Evolutionary conservation across 2,113 vertebrate genomes (phyloP), one percentile per base, ranked within the genome.

Genomic region (Onychorhynchus coronatus): DNA sequence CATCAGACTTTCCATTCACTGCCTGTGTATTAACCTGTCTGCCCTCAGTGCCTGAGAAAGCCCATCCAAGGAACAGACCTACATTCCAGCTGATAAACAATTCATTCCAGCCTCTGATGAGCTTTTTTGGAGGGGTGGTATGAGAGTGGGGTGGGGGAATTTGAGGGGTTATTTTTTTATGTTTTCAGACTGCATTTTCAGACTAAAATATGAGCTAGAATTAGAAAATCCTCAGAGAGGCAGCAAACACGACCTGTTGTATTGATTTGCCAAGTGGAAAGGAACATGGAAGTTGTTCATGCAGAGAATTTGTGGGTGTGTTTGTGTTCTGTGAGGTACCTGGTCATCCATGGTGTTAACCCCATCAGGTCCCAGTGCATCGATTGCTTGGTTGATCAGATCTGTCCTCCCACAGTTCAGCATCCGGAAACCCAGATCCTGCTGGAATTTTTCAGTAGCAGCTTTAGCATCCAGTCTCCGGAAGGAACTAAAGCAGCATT

Each of bases 271-370:
- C 66, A 6, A 2, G 0, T 0, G 16, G 49, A 46, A 80, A 66
- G 47, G 49, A 66, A 67, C 53, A 7, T 4, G 14, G 0, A 2
- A 22, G 52, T 8, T n/a, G 44, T 9, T 33, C 42, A 6, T 1
- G 22, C 49, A n/a, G 11, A 74, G 42, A 9, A 56, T 21, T 27
- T 19, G 1, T 33, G 44, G 12, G 22, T 16, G 24, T 4, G 11
- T 9, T 35, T 9, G 7, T 31, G 49, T 12, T 31, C 8, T 4
- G 12, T 6, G n/a, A 18, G 81, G 10, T 96, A 99, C 99, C 99
- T 99, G 99, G 94, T 99, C 99, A 4, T 99, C 99, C 99, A 99
- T 99, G 92, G 99, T 99, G 98, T 99, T 99, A 23, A 99, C 99
- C 23, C 99, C 99, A 0, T 99, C 99, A 0, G 98, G 98, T 30